Evolutionary conservation across 2,888 invertebrate species (phyloP), one percentile per base, ranked within the genome.

Genomic region (Sinhomidia bicolor): DNA sequence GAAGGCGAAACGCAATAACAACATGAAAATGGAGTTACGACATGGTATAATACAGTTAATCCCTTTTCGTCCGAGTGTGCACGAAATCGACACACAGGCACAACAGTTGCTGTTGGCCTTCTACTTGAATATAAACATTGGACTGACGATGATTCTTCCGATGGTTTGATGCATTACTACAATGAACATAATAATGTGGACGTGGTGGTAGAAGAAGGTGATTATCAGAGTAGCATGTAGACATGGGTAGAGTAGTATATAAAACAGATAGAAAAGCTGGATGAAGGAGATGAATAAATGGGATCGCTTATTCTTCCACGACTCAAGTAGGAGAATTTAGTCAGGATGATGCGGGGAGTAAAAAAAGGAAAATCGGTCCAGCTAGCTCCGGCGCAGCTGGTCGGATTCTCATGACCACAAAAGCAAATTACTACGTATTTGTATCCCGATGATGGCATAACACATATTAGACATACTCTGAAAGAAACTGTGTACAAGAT

Each of bases 351-450:
- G 74, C 41, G 7, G 32, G 60, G 44, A 51, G 23, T 51, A 60
- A 60, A 68, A 82, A 82, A 54, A 76, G 51, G 51, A 85, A 85
- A 79, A 65, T 41, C 85, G 23, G 79, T 68, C 80, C 86, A 71
- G 44, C 12, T 68, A 6, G 10, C 5, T 6, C n/a, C 20, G 23
- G 62, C 62, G 62, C 62, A 62, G 76, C 78, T 85, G 86, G 36
- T 57, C 68, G 26, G 29, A 71, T 86, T 86, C 86, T 86, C 86
- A 86, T 86, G 86, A 86, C 86, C 86, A 86, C 86, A 32, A 71
- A 71, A 44, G 71, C 20, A 71, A 71, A 71, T 71, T 71, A 71
- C 71, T 60, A 23, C 26, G 20, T 60, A 60, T 5, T 1, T 26
- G 2, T 60, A 23, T 26, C n/a, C n/a, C n/a, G n/a, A n/a, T n/a